These are phyloP conservation scores for Pogonomyrmex californicus DNA, from an alignment of 1,140 invertebrate species.

Conservation along the genomic window DNA sequence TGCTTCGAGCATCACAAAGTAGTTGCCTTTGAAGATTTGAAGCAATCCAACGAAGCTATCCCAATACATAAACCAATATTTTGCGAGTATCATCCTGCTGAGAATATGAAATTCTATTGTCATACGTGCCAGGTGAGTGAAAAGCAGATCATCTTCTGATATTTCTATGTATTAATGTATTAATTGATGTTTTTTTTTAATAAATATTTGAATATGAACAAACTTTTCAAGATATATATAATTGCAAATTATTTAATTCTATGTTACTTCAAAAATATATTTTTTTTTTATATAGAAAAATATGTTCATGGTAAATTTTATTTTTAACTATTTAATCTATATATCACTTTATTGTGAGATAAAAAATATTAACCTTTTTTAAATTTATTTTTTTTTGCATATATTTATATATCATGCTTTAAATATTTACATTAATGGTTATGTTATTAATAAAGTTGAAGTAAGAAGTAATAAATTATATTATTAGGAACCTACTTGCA, in stretches of 20 bases:
- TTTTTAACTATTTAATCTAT: neutral
- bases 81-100: slow-evolving; percentile 92
- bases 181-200: neutral
- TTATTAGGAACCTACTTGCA: slow-evolving; percentile 90
- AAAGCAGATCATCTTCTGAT: neutral
- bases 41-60: slow-evolving; percentile 91
- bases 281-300: neutral
- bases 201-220: neutral
- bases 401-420: neutral
- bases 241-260: neutral
- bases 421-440: neutral
- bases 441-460: neutral
- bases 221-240: neutral
- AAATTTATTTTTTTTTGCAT: neutral
- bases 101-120: slow-evolving; percentile 94
- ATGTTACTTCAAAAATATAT: neutral
- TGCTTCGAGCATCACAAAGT: slow-evolving; percentile 97
- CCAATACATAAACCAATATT: slow-evolving; percentile 94
- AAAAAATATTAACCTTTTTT: neutral
- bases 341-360: neutral
- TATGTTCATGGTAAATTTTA: neutral
- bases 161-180: neutral
- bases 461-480: slow-evolving; percentile 35
- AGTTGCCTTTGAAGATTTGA: slow-evolving; percentile 94
- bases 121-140: slow-evolving; percentile 91